phyloP scores from a whole-genome alignment of 2,113 vertebrate species.

The Phylloscopus trochilus region DNA sequence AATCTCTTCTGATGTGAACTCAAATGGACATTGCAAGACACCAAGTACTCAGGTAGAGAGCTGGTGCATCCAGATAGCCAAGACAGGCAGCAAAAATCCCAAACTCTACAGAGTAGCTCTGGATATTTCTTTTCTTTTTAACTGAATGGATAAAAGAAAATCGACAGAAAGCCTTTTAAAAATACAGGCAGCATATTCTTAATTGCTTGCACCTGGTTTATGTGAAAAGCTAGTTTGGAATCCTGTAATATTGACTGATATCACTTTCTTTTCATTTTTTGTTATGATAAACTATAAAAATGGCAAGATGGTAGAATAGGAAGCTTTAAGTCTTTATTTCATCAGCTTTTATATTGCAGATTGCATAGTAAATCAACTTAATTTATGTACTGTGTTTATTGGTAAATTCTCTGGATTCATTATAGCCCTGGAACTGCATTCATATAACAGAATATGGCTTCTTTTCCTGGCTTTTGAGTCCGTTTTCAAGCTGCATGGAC shows the following conservation, averaged over 20 bases:
- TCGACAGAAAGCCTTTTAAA: not conserved
- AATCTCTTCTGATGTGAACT: not conserved
- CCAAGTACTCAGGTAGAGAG: not conserved
- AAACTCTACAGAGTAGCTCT: not conserved
- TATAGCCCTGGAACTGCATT: not conserved
- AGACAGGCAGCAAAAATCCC: not conserved
- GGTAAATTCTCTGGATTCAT: conserved; percentile 19
- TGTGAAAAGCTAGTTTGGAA: conserved; percentile 3
- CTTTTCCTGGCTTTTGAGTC: conserved; percentile 5
- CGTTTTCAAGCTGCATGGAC: conserved; percentile 8
- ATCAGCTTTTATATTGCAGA: not conserved
- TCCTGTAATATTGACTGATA: not conserved
- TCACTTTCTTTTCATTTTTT: not conserved
- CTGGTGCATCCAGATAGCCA: not conserved
- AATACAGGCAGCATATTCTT: not conserved
- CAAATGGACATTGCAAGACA: not conserved
- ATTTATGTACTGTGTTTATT: conserved; percentile 13
- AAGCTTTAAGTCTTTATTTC: not conserved
- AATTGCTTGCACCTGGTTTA: conserved; percentile 22
- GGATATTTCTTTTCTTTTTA: not conserved
- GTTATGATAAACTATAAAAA: conserved; percentile 1
- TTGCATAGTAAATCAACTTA: not conserved
- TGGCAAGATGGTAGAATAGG: not conserved
- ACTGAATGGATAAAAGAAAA: not conserved
- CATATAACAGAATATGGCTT: not conserved